A percentile compares a stretch with the other conserved stretches of the same genome.
Conservation (phyloP, 1,140 invertebrate species). For the Drosophila ogumai region DNA sequence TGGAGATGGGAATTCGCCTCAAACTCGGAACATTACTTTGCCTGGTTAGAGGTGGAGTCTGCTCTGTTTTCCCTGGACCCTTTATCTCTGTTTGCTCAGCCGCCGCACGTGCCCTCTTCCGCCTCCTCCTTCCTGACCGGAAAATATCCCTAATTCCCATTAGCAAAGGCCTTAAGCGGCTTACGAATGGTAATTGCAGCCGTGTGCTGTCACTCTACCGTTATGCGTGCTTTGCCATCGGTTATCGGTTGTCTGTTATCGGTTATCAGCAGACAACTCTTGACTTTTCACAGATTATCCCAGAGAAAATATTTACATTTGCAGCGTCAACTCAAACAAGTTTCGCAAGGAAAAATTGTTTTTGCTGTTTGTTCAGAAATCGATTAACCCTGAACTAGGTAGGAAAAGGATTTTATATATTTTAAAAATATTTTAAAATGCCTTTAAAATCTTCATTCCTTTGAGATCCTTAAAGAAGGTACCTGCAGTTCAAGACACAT, state of each 20-base stretch:
- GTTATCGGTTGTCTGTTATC: conserved; percentile 24
- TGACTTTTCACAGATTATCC: conserved; percentile 7
- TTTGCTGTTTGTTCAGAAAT: background rate
- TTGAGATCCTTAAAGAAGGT: no score
- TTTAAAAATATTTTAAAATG: background rate
- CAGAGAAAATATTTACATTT: background rate
- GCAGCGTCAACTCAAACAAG: background rate
- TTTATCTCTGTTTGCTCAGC: conserved; percentile 73
- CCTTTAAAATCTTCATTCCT: background rate
- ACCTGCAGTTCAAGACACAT: background rate
- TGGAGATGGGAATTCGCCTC: conserved; percentile 1
- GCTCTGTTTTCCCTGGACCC: conserved; percentile 20
- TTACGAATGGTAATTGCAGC: conserved; percentile 66
- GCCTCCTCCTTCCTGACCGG: background rate
- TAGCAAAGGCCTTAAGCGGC: conserved; percentile 64
- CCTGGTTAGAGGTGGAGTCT: conserved; percentile 25
- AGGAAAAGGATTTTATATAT: background rate
- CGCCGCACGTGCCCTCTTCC: conserved; percentile 49
- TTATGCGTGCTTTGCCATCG: conserved; percentile 2
- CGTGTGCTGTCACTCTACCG: conserved; percentile 7
- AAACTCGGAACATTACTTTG: conserved; percentile 26
- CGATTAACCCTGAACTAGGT: background rate
- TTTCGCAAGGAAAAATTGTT: no score
- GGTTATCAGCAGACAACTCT: conserved; percentile 20
- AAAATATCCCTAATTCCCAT: conserved; percentile 43